Evolutionary conservation across 2,797 vertebrate species (phyloP).

Genomic region (Muraenolepis orangiensis): DNA sequence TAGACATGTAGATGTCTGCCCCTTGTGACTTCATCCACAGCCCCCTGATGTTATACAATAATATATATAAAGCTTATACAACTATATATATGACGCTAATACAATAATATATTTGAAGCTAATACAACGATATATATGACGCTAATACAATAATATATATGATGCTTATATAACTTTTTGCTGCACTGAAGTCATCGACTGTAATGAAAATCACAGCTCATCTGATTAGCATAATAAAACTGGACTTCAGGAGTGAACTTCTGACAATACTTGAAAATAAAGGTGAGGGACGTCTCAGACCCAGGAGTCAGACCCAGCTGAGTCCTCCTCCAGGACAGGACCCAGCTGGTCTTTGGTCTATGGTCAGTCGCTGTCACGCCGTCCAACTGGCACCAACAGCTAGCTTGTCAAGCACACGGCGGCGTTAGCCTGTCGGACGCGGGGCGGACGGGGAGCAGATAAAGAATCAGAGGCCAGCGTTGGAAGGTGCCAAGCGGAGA

Average conservation of each 20-base stretch:
- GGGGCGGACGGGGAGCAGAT: constrained; percentile 14
- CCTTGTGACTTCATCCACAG: background rate
- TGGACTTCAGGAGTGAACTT: background rate
- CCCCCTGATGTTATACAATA: no score
- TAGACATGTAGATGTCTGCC: background rate
- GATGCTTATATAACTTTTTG: no score
- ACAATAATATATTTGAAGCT: no score
- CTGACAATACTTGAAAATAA: background rate
- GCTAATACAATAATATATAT: no score
- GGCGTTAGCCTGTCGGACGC: background rate
- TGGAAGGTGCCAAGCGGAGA: constrained; percentile 60
- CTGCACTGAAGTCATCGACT: background rate
- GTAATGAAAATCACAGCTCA: background rate
- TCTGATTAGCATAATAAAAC: background rate
- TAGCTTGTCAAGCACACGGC: background rate
- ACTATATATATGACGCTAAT: no score
- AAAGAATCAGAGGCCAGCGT: constrained; percentile 30
- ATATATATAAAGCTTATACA: no score
- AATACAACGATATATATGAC: no score
- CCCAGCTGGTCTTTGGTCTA: background rate
- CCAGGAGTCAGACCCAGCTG: background rate
- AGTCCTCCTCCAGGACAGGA: background rate
- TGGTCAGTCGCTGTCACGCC: background rate
- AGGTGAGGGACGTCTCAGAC: background rate
- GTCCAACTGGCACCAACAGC: background rate